Percentiles rank a stretch among this genome's conserved stretches.
These are phyloP conservation scores for Scotopteryx bipunctaria DNA, from an alignment of 2,888 invertebrate genomes.

Conservation along the genomic window DNA sequence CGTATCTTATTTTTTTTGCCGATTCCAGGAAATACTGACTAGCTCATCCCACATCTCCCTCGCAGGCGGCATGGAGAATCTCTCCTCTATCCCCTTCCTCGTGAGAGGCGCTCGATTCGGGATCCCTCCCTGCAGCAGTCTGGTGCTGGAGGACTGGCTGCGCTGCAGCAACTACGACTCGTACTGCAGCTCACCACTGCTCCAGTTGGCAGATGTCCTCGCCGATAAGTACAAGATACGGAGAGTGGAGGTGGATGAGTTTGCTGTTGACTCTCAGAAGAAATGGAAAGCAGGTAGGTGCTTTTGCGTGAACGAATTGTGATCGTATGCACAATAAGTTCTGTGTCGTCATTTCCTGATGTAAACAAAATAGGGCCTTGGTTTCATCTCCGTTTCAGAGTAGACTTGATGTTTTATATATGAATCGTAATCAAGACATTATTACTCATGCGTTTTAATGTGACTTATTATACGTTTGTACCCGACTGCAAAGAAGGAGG, in stretches of 20 bases:
- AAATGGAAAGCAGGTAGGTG: slow-evolving; percentile 30
- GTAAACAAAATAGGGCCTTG: no score
- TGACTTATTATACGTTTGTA: no score
- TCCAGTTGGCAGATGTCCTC: slow-evolving; percentile 18
- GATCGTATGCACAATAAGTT: no score
- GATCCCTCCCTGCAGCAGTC: not conserved
- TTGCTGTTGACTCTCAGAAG: slow-evolving; percentile 29
- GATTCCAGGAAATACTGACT: slow-evolving; percentile 5
- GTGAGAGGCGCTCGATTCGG: slow-evolving; percentile 6
- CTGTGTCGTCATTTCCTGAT: no score
- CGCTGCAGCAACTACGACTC: not conserved
- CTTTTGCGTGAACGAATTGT: not conserved
- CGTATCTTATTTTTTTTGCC: no score
- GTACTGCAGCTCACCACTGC: slow-evolving; percentile 6
- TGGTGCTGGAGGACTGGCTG: slow-evolving; percentile 9
- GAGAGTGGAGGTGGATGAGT: slow-evolving; percentile 25
- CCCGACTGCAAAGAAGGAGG: no score
- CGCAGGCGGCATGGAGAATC: slow-evolving; percentile 21
- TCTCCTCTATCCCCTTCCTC: slow-evolving; percentile 7
- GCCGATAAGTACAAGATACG: slow-evolving; percentile 20
- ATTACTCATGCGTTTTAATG: no score
- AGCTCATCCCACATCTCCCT: slow-evolving; percentile 16
- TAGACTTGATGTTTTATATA: no score
- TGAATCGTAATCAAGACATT: no score
- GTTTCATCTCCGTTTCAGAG: no score